A percentile compares a stretch with the other conserved stretches of the same genome.
These are phyloP conservation scores for Arion vulgaris DNA, from an alignment of 1,140 invertebrate species.

Conservation along the genomic window DNA sequence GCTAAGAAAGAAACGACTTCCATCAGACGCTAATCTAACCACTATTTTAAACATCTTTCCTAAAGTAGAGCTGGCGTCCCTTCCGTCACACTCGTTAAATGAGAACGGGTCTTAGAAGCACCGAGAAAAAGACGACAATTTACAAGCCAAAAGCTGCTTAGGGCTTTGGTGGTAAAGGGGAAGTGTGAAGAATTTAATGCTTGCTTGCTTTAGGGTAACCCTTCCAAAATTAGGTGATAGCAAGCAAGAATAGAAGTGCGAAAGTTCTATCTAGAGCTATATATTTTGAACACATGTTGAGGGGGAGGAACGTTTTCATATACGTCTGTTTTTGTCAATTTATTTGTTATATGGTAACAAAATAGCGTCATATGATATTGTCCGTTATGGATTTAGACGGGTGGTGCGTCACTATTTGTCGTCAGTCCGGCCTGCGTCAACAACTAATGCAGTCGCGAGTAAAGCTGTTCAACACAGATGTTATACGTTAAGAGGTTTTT, in stretches of 20 bases:
- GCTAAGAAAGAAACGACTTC: neutral
- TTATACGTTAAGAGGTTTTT: no score
- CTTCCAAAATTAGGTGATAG: neutral
- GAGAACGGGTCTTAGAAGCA: neutral
- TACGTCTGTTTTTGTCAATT: neutral
- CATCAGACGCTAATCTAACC: neutral
- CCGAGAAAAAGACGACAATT: neutral
- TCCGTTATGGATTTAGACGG: no score
- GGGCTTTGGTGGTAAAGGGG: neutral
- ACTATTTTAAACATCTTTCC: neutral
- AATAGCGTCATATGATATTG: no score
- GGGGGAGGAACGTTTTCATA: neutral
- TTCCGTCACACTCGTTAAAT: neutral
- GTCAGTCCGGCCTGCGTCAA: no score
- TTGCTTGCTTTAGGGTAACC: slow-evolving; percentile 3
- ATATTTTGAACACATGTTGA: neutral
- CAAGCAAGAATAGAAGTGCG: neutral
- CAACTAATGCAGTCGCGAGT: no score
- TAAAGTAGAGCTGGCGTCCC: neutral
- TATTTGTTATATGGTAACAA: no score
- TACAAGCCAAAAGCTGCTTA: neutral
- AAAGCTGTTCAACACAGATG: no score
- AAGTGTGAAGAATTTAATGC: slow-evolving; percentile 5
- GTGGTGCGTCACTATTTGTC: no score
- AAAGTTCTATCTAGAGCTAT: neutral